Conservation (phyloP, 2,888 invertebrate species). For the Parnassius glacialis region DNA sequence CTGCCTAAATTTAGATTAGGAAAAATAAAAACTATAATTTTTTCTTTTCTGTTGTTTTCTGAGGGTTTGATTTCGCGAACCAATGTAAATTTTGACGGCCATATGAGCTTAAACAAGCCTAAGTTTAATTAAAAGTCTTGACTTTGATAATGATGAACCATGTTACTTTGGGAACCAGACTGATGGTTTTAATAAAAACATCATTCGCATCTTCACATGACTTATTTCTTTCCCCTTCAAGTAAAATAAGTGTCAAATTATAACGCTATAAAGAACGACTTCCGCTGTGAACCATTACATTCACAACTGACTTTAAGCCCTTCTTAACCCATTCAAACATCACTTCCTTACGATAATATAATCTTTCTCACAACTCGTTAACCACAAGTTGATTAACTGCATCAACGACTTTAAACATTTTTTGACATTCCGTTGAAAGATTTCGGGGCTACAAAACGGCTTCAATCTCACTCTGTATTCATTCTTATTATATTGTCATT, state of each 20-base stretch:
- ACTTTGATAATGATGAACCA: no score
- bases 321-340: conserved; percentile 1
- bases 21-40: no score
- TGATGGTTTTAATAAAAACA: no score
- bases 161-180: no score
- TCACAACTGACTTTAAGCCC: not conserved
- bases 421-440: conserved; percentile 8
- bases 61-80: no score
- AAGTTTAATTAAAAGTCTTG: no score
- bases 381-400: not conserved
- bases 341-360: not conserved
- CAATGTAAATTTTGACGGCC: no score
- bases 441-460: not conserved
- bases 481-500: not conserved
- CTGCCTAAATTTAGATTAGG: no score
- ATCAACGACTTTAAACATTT: conserved; percentile 1
- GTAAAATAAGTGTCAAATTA: not conserved
- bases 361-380: not conserved
- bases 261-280: not conserved
- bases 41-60: no score
- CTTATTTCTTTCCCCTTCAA: no score
- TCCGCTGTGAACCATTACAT: not conserved
- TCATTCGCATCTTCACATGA: no score
- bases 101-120: no score
- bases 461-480: not conserved